Evolutionary conservation across 2,888 invertebrate species (phyloP).

Genomic region (Agrenia bidenticulata): DNA sequence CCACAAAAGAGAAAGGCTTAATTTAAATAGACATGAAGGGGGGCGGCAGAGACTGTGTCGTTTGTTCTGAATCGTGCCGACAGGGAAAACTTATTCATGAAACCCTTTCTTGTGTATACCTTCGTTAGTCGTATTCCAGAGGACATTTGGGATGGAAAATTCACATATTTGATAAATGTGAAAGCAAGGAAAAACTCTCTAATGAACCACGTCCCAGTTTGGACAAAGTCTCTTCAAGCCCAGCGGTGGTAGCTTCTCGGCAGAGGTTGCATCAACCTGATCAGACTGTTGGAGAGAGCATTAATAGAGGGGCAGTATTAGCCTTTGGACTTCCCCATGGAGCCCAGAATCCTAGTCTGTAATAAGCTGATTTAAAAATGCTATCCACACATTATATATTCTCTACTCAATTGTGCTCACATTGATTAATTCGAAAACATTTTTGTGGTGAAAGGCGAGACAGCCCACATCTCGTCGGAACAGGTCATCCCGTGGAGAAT

Average conservation of each 20-base stretch:
- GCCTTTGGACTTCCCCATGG: not conserved
- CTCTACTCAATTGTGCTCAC: no score
- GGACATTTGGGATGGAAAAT: constrained; percentile 95
- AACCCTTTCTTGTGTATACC: not conserved
- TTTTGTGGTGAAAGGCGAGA: not conserved
- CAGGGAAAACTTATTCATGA: no score
- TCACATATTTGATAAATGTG: constrained; percentile 80
- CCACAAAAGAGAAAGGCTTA: no score
- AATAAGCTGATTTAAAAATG: not conserved
- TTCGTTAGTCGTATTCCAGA: constrained; percentile 83
- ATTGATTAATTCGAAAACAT: no score
- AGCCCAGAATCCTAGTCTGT: not conserved
- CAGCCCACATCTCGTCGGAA: not conserved
- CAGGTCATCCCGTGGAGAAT: not conserved
- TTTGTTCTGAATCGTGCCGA: no score
- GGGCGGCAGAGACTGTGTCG: no score
- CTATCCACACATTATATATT: no score
- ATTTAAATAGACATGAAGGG: no score
- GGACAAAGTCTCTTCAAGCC: not conserved
- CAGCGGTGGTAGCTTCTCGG: not conserved
- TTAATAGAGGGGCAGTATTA: not conserved
- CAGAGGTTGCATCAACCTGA: not conserved
- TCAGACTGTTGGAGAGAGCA: constrained; percentile 7
- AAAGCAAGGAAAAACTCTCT: not conserved
- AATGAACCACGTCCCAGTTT: not conserved